These are phyloP conservation scores for Hydroisotoma schaefferi DNA, from an alignment of 2,888 invertebrate species.

Conservation along the genomic window DNA sequence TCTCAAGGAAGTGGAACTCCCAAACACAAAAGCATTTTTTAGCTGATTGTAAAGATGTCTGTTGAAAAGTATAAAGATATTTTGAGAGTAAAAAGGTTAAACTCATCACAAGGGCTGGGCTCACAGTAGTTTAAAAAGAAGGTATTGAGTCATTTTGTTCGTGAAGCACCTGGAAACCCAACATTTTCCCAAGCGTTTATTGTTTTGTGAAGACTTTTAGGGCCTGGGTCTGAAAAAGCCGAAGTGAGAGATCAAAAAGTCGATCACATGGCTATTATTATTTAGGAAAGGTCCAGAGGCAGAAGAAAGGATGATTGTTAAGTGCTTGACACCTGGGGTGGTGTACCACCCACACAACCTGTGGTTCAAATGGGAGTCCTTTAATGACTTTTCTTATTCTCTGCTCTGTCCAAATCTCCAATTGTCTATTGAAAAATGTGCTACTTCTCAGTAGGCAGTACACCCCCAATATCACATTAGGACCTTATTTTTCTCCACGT, in stretches of 20 bases:
- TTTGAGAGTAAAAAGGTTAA: too few relatives aligned
- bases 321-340: constrained; percentile 38
- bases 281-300: constrained; percentile 26
- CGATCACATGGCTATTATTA: constrained; percentile 29
- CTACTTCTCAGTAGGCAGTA: constrained; percentile 35
- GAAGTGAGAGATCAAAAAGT: constrained; percentile 26
- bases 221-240: not conserved
- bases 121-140: too few relatives aligned
- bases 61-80: too few relatives aligned
- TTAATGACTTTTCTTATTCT: constrained; percentile 44
- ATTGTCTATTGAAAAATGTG: constrained; percentile 42
- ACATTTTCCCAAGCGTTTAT: constrained; percentile 4
- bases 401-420: constrained; percentile 41
- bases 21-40: too few relatives aligned
- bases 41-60: too few relatives aligned
- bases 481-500: too few relatives aligned
- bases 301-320: not conserved
- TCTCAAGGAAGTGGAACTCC: too few relatives aligned
- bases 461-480: constrained; percentile 4
- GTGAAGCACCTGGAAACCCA: too few relatives aligned
- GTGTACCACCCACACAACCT: constrained; percentile 31
- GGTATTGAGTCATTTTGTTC: constrained; percentile 4
- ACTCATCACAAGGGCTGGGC: too few relatives aligned
- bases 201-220: constrained; percentile 1
- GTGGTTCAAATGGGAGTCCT: constrained; percentile 42